Percentiles rank a stretch among this genome's conserved stretches.
These are phyloP conservation scores for Oligia fasciuncula DNA, from an alignment of 2,888 invertebrate species.

Conservation along the genomic window DNA sequence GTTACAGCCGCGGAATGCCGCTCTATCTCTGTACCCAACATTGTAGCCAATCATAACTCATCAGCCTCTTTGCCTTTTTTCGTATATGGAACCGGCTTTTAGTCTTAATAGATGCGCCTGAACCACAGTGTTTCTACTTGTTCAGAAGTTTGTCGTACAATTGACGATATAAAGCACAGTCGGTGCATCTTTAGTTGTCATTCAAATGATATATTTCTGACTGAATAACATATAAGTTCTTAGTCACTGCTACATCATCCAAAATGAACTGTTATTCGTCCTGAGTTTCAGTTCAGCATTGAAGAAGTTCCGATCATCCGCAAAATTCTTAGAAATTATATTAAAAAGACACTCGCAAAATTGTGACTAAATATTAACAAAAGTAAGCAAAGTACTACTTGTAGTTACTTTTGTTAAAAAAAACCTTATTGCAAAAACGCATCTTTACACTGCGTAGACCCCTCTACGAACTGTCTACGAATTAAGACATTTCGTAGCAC, in stretches of 20 bases:
- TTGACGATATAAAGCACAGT: slow-evolving; percentile 7
- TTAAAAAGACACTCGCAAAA: not conserved
- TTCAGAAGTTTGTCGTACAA: slow-evolving; percentile 7
- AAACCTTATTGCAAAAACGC: slow-evolving; percentile 11
- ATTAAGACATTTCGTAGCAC: slow-evolving; percentile 37
- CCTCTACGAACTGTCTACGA: slow-evolving; percentile 60
- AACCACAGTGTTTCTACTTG: slow-evolving; percentile 14
- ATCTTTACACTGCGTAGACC: slow-evolving; percentile 39
- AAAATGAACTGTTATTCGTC: not conserved
- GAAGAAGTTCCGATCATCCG: not conserved
- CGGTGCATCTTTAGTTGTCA: not conserved
- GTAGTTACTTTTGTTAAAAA: not conserved
- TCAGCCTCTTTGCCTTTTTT: slow-evolving; percentile 50
- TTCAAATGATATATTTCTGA: slow-evolving; percentile 10
- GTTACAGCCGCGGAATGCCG: slow-evolving; percentile 88
- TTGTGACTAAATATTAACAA: not conserved
- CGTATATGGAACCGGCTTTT: slow-evolving; percentile 34
- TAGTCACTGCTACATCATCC: not conserved
- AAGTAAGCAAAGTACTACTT: not conserved
- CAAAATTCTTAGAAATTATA: not conserved
- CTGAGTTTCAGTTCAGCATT: not conserved
- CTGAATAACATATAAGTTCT: not conserved
- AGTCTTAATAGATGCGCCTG: slow-evolving; percentile 30
- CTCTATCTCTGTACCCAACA: slow-evolving; percentile 83
- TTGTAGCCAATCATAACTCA: slow-evolving; percentile 72